Evolutionary conservation across 2,888 invertebrate species (phyloP).

Genomic region (Mylabris sibirica): DNA sequence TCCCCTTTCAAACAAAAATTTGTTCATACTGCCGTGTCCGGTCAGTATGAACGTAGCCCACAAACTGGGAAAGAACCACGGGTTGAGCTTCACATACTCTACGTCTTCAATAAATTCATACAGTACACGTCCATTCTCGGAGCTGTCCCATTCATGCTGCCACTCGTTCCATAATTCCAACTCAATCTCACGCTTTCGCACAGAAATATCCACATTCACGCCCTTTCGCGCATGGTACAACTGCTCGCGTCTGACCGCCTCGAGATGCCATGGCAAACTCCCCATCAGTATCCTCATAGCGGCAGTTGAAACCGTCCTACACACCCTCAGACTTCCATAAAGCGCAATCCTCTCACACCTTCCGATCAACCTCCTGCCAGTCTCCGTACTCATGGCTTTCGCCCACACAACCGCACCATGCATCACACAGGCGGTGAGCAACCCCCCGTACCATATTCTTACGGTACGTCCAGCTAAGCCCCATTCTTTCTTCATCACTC

Average conservation of each 20-base stretch:
- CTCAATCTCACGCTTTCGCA: background rate
- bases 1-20: background rate
- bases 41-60: background rate
- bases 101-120: background rate
- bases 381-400: background rate
- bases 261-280: background rate
- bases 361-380: background rate
- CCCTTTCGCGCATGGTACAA: background rate
- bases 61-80: background rate
- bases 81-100: background rate
- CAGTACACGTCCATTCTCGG: background rate
- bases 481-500: background rate
- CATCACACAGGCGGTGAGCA: background rate
- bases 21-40: slow-evolving; percentile 1
- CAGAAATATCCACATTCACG: too few species aligned
- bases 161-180: background rate
- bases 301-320: background rate
- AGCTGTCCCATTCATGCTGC: background rate
- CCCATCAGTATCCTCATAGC: slow-evolving; percentile 1
- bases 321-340: background rate
- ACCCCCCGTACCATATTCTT: background rate
- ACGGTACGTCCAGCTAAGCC: background rate
- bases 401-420: background rate
- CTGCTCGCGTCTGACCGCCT: background rate
- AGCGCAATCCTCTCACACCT: background rate